Base-by-base conservation (phyloP, 2,797 vertebrate genomes). In the Anguilla pacifica region DNA sequence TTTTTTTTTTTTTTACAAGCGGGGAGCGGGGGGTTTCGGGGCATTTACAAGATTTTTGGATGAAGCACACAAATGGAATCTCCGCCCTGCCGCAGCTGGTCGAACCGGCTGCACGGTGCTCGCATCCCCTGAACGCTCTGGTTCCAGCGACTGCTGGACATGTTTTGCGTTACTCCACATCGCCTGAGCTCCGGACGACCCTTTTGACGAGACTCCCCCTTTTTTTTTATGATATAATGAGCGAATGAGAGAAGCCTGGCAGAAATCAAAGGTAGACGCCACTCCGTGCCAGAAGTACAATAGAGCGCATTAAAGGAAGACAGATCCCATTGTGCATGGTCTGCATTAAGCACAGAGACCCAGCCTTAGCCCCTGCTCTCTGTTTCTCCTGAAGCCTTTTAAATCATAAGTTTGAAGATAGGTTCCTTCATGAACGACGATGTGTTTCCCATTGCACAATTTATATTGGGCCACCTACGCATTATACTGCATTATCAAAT, bases 151-250 rank as follows among this genome's bases (percentile, higher is more conserved):
- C 49, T 49, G 85, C 87, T 89, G 88, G 91, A 90, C 91, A 94
- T 96, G 95, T 94, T 97, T 95, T 95, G 92, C 94, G 93, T 96
- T 96, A 96, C 92, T 95, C 91, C 87, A 89, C 93, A 89, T 95
- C 94, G 93, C 94, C 93, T 96, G 94, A 93, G 93, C 92, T 90
- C 94, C 74, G 92, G 92, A 92, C 93, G 93, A 96, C 94, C 94
- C 91, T 89, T 43, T 90, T 92, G 93, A 95, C 90, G 94, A 91
- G 93, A 87, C 90, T 94, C 88, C 91, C 39, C 39, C 39, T 43
- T 43, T 43, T 43, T 43, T 91, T 90, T 91, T 92, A 90, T 93
- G 93, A 94, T 95, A 95, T 94, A 95, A 95, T 94, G 93, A 94
- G 90, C 85, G 11, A 91, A 91, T 91, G 90, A 84, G 88, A 87